These are phyloP conservation scores for Aegithalos caudatus DNA, from an alignment of 2,113 vertebrate species.

Conservation along the genomic window DNA sequence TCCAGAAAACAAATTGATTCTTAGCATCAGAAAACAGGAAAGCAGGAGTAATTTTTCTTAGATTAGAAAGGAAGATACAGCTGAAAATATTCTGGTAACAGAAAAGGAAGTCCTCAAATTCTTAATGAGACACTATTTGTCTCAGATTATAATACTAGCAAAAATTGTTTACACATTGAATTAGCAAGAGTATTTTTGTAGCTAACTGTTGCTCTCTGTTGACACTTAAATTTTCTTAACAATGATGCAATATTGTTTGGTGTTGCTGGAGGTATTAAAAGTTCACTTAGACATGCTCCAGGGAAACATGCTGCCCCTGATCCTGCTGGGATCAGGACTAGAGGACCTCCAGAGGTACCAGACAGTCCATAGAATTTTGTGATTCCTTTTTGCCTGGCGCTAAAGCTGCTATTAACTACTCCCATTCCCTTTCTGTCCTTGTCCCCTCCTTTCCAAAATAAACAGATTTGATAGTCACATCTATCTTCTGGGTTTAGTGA, in stretches of 20 bases:
- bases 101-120: background rate
- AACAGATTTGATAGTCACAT: background rate
- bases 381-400: background rate
- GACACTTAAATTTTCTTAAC: background rate
- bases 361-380: background rate
- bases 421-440: background rate
- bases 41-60: background rate
- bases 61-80: background rate
- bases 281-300: background rate
- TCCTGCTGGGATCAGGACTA: background rate
- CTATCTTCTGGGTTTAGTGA: background rate
- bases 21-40: background rate
- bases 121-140: background rate
- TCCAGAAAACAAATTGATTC: background rate
- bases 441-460: accelerated
- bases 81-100: background rate
- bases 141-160: background rate
- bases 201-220: background rate
- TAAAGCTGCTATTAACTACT: background rate
- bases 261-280: background rate
- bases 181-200: background rate
- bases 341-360: background rate
- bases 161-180: background rate
- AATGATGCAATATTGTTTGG: background rate
- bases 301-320: background rate